Evolutionary conservation across 2,797 vertebrate species (phyloP).

Genomic region (Picus viridis): DNA sequence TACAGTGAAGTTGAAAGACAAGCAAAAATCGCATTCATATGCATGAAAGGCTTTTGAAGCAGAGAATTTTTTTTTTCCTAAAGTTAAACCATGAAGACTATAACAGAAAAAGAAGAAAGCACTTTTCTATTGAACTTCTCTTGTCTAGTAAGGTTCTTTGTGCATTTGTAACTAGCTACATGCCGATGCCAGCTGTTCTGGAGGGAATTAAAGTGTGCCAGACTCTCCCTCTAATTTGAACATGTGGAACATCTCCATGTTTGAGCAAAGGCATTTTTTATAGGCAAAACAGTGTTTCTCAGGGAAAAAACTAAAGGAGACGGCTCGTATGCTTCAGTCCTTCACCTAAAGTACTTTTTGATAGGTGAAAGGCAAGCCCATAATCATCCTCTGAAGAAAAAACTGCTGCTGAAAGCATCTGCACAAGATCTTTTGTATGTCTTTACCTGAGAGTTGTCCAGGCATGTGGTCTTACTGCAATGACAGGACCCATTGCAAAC

Average conservation of each 20-base stretch:
- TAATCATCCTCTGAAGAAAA: neutral
- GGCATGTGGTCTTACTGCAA: neutral
- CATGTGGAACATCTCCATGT: neutral
- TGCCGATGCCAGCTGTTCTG: neutral
- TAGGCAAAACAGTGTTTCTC: neutral
- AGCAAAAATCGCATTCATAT: conserved; percentile 9
- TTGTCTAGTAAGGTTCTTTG: neutral
- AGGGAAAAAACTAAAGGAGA: neutral
- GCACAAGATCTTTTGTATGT: neutral
- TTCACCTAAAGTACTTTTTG: neutral
- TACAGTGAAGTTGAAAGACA: conserved; percentile 15
- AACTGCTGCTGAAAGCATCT: neutral
- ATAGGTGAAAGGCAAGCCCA: neutral
- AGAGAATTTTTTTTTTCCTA: neutral
- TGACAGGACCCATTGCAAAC: neutral
- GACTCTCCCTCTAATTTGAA: conserved; percentile 20
- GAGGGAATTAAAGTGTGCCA: neutral
- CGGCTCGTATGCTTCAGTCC: neutral
- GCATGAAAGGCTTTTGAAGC: conserved; percentile 34
- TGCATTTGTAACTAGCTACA: conserved; percentile 15
- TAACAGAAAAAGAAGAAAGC: neutral
- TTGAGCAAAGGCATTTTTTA: neutral
- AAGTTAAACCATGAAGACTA: conserved; percentile 1
- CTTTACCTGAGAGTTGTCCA: neutral
- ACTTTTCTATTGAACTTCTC: neutral